Conservation (phyloP, 2,888 invertebrate genomes). For the Drosophila paranaensis region DNA sequence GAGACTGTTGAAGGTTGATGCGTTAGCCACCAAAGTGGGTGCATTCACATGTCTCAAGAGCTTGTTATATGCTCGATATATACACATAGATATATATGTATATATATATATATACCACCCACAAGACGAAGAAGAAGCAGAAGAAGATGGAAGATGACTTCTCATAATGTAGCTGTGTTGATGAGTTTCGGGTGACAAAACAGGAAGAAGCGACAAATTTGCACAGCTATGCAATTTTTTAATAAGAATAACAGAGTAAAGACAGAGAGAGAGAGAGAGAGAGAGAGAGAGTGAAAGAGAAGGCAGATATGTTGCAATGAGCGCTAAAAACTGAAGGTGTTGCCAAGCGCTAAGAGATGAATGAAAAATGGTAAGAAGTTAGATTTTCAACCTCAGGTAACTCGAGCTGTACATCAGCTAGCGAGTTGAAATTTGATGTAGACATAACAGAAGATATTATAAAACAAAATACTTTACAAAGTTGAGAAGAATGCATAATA, state of each 20-base stretch:
- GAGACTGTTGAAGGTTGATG: constrained; percentile 52
- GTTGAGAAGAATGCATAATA: background rate
- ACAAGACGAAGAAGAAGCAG: constrained; percentile 27
- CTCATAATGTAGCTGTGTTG: constrained; percentile 63
- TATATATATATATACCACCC: constrained; percentile 19
- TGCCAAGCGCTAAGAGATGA: background rate
- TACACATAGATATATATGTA: constrained; percentile 31
- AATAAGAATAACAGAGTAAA: constrained; percentile 37
- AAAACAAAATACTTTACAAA: background rate
- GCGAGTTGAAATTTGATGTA: background rate
- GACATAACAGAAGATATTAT: no score
- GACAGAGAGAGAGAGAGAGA: background rate
- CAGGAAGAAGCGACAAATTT: constrained; percentile 75
- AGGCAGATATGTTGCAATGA: constrained; percentile 6
- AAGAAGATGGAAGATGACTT: constrained; percentile 23
- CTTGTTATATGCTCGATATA: constrained; percentile 83
- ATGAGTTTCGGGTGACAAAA: constrained; percentile 78
- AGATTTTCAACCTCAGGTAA: constrained; percentile 16
- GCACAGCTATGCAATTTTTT: constrained; percentile 79
- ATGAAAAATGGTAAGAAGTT: background rate
- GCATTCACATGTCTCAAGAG: constrained; percentile 84
- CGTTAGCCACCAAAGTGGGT: constrained; percentile 82
- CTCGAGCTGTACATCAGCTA: background rate
- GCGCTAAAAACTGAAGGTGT: background rate
- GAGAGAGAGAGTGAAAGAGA: background rate